Base-by-base conservation (phyloP, 2,888 invertebrate species). In the Timandra comae region DNA sequence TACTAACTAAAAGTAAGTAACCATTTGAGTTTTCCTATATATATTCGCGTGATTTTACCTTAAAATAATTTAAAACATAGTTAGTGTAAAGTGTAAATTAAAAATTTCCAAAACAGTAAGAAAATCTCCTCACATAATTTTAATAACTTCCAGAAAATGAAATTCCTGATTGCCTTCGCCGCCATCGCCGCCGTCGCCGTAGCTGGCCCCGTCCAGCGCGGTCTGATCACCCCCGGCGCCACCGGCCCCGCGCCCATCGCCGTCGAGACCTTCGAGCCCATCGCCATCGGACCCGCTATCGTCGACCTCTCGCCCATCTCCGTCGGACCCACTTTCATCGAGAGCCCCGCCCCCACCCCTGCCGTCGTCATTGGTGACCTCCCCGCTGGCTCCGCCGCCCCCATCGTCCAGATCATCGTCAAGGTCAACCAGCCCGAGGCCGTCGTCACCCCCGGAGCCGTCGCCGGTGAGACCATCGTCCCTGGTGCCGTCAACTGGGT, bases 391-490 rank as follows among this genome's bases (percentile, higher is more conserved):
- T 16, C 38, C n/a, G 34, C 34, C 30, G 29, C 52, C 29, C 56
- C 61, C n/a, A 46, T 60, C 8, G 57, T 59, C 10, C 62, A 63
- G 49, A 58, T 63, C 45, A 56, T 63, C 46, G 27, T 63, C 38
- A 61, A 61, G 47, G 49, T 65, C 35, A 49, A 52, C 41, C 45
- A 41, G 9, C 10, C 9, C n/a, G 32, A 35, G 7, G 10, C 28
- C 8, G 38, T 38, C 11, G 47, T 24, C n/a, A 30, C 35, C 7
- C 11, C 30, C 9, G 38, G 38, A 9, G 46, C 23, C n/a, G 35
- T 30, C 8, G 40, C 32, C 27, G 40, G 12, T 19, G 30, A 31
- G 10, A 21, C 42, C 33, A 35, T 41, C 9, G 24, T n/a, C 12
- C 33, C 39, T 33, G 31, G 39, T 7, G 26, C 34, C 22, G 51